Evolutionary conservation across 1,140 invertebrate species (phyloP), one percentile per base, ranked within the genome.

Genomic region (Arctopsyche grandis): DNA sequence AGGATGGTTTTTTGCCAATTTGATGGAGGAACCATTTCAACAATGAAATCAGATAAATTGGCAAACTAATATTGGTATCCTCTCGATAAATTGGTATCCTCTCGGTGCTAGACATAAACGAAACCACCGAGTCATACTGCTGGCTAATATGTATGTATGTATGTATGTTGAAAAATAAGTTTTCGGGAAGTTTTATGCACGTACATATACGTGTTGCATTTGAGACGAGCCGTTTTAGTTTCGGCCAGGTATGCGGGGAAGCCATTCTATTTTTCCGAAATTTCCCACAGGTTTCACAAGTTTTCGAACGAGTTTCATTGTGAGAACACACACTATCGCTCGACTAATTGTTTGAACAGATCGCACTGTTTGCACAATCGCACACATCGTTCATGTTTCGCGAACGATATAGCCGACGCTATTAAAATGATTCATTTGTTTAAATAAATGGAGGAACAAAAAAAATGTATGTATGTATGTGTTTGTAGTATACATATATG

Each of bases 311-410:
- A 12, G 10, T 52, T 52, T 16, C 63, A 66, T 66, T 66, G 63
- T 66, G 63, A 38, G 58, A 38, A 77, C 9, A 43, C 26, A 26
- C 10, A 77, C 26, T 29, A 58, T 38, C 48, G 58, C 16, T 16
- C 71, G 44, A 52, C 75, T 77, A 77, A 77, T 77, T 77, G 75
- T 77, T 77, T 77, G 63, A 48, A 66, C 44, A 69, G 22, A 69
- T 77, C 38, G 75, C 66, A 43, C 75, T 52, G 43, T 77, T 77
- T 77, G 26, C 75, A 77, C 75, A 77, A 77, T 77, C 60, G 66
- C 24, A 77, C 58, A 38, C 14, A 43, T 69, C 29, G 19, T 21
- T 16, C 19, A 5, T 66, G 60, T 66, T 66, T 66, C 21, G 60
- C 60, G 56, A 75, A 56, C 22, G 71, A 56, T 75, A 75, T 16